Base-by-base conservation (phyloP, 1,140 invertebrate genomes). In the Drosophila azteca region DNA sequence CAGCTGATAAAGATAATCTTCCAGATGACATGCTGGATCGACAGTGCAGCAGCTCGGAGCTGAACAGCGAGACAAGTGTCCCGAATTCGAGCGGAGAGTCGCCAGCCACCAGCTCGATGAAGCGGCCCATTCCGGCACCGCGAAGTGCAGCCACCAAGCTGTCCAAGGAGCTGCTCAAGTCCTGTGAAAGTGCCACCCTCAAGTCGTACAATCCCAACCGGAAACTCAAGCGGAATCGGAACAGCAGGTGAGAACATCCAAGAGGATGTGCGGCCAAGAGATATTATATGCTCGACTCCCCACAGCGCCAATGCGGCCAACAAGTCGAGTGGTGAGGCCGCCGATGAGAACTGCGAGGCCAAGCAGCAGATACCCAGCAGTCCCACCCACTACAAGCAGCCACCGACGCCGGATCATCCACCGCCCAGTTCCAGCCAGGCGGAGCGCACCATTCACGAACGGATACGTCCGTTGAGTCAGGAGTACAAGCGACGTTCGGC, bases 321-420 rank as follows among this genome's bases (percentile, higher is more conserved):
- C 13, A 88, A 83, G 22, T 17, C 78, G 6, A 81, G 35, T 39
- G 35, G 35, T 13, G 31, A 73, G 4, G 68, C 67, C 20, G 75
- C 51, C 1, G 90, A 83, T 1, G 77, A 77, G 9, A 89, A 87
- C 49, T 79, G 77, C 46, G 77, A 79, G 50, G 45, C 77, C 48
- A 89, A 90, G 46, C 84, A 85, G 29, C 81, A 91, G 52, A 90
- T 73, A 93, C 94, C 92, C 93, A 95, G 48, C 78, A 97, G 96
- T 72, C 97, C 97, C 2, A 97, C 96, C 5, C 96, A 97, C 85
- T 98, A 98, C 83, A 94, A 95, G 51, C 97, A 98, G 92, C 97
- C 97, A 4, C 97, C 97, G 0, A 99, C 97, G 3, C 97, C 97
- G 0, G 97, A 98, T 84, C 97, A 98, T 93, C 97, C 97, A 4